Conservation (phyloP, 2,888 invertebrate species). For the Eilema sororculum region DNA sequence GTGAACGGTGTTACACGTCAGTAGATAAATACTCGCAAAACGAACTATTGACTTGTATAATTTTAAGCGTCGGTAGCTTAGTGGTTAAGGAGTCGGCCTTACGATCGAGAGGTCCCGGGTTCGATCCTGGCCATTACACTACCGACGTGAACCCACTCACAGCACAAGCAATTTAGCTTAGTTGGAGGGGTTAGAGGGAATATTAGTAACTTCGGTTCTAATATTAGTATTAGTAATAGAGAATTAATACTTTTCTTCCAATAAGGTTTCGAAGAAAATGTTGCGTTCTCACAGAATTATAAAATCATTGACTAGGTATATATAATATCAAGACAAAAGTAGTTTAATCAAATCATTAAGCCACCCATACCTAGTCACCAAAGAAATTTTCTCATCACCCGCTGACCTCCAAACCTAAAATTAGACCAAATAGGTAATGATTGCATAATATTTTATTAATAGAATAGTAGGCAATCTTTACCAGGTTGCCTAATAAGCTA, state of each 20-base stretch:
- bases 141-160: too few relatives aligned
- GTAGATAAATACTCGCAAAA: not conserved
- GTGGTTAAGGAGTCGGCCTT: too few relatives aligned
- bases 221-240: too few relatives aligned
- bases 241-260: not conserved
- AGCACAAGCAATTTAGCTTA: too few relatives aligned
- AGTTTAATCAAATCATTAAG: conserved; percentile 13
- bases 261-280: not conserved
- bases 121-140: too few relatives aligned
- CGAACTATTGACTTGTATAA: not conserved
- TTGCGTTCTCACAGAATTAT: not conserved
- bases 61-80: too few relatives aligned
- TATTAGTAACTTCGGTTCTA: too few relatives aligned
- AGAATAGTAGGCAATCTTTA: not conserved
- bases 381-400: conserved; percentile 28
- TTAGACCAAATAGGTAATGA: conserved; percentile 28
- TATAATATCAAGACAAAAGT: conserved; percentile 22
- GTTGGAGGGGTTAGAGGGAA: too few relatives aligned
- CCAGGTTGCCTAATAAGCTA: not conserved
- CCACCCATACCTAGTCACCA: conserved; percentile 5
- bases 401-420: conserved; percentile 32
- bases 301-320: conserved; percentile 2
- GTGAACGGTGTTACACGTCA: not conserved
- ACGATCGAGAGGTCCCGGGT: too few relatives aligned
- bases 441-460: conserved; percentile 32